These are phyloP conservation scores for Thamnophis sirtalis DNA, from an alignment of 2,113 vertebrate species.

Conservation along the genomic window DNA sequence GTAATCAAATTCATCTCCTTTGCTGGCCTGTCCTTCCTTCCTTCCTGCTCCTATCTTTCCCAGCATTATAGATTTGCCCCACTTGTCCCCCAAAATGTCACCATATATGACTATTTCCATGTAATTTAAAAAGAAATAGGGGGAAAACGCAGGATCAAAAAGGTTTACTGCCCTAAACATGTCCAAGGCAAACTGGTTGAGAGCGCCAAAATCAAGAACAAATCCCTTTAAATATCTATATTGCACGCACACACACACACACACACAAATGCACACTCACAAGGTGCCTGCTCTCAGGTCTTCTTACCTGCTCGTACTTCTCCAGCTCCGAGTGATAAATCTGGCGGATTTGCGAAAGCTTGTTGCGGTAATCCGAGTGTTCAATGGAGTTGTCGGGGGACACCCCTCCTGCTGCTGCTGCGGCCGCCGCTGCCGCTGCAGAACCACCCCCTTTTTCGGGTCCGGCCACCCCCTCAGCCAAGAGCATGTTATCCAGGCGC, in stretches of 20 bases:
- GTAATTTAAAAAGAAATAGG: neutral
- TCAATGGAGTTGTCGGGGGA: slow-evolving; percentile 51
- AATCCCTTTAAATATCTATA: neutral
- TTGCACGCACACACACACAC: too few species aligned
- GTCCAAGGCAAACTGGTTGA: neutral
- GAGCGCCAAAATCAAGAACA: neutral
- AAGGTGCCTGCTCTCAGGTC: neutral
- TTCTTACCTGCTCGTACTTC: slow-evolving; percentile 88
- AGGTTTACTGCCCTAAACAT: neutral
- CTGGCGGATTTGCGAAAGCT: slow-evolving; percentile 89
- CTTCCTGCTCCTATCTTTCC: neutral
- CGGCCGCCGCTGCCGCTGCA: slow-evolving; percentile 80
- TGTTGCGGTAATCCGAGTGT: slow-evolving; percentile 86
- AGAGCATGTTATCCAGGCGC: slow-evolving; percentile 89
- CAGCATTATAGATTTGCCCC: neutral
- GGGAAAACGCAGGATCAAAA: neutral
- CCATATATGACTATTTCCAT: neutral
- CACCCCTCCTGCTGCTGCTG: slow-evolving; percentile 75
- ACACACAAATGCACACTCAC: neutral
- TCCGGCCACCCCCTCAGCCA: slow-evolving; percentile 88
- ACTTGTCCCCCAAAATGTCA: neutral
- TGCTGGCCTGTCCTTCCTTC: too few species aligned
- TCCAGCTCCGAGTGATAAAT: slow-evolving; percentile 93
- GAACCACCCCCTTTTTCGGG: slow-evolving; percentile 88
- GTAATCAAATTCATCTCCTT: neutral